Conservation (phyloP, 2,797 vertebrate genomes). For the Sebastes miniatus region DNA sequence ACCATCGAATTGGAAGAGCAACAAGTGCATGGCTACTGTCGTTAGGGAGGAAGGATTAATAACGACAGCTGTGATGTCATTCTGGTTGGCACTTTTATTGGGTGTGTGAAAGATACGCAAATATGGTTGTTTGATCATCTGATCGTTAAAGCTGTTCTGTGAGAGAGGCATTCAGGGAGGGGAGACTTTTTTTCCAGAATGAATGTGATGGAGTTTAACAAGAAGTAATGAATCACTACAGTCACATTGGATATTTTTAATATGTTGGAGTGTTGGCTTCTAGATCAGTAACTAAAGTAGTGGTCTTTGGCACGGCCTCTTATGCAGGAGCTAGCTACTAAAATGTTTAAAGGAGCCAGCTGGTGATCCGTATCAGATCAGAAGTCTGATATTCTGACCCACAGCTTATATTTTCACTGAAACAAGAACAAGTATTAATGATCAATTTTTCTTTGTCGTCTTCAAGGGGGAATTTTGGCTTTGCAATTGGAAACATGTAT, state of each 20-base stretch:
- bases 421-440: not conserved
- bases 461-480: not conserved
- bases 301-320: not conserved
- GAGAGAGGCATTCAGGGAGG: not conserved
- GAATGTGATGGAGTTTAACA: slow-evolving; percentile 1
- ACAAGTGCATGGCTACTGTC: not conserved
- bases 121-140: slow-evolving; percentile 18
- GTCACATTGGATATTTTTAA: not conserved
- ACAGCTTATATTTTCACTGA: not conserved
- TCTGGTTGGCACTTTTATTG: not conserved
- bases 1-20: not conserved
- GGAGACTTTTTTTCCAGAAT: not conserved
- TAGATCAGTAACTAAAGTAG: not conserved
- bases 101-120: not conserved
- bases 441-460: not conserved
- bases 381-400: not conserved
- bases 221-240: not conserved
- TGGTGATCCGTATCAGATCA: not conserved
- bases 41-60: not conserved
- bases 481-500: not conserved
- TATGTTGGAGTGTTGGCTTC: not conserved
- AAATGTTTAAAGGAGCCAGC: not conserved
- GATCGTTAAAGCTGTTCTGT: slow-evolving; percentile 8
- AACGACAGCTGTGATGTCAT: slow-evolving; percentile 5
- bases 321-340: not conserved